Percentiles rank a stretch among this genome's conserved stretches.
phyloP scores from a whole-genome alignment of 2,797 vertebrate species.

The Oophaga sylvatica region DNA sequence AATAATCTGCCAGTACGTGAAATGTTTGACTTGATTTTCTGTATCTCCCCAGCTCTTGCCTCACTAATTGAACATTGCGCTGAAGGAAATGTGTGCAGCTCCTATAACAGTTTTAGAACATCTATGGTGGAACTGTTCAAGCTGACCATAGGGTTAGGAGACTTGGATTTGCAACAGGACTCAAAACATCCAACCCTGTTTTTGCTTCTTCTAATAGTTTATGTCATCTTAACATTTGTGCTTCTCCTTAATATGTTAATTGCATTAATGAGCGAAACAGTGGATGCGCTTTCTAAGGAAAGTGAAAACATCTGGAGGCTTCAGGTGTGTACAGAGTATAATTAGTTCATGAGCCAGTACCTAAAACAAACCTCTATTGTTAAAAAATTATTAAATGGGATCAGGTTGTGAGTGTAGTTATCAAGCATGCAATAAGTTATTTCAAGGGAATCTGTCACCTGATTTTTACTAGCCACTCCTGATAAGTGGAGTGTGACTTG shows the following conservation, averaged over 20 bases:
- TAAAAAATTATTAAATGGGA: background rate
- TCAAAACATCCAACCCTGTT: slow-evolving; percentile 79
- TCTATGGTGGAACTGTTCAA: slow-evolving; percentile 78
- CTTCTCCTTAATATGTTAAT: slow-evolving; percentile 83
- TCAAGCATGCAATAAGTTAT: background rate
- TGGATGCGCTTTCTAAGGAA: slow-evolving; percentile 80
- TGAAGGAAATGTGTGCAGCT: slow-evolving; percentile 63
- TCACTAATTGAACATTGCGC: slow-evolving; percentile 73
- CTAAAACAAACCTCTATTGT: background rate
- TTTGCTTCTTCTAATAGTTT: slow-evolving; percentile 78
- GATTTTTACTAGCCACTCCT: too few relatives aligned
- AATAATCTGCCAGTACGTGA: background rate
- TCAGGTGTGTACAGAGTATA: slow-evolving; percentile 71
- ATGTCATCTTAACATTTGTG: slow-evolving; percentile 78
- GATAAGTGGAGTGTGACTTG: too few relatives aligned
- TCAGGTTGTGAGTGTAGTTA: background rate
- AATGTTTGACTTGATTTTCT: background rate
- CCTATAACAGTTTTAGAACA: slow-evolving; percentile 73
- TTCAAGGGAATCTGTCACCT: too few relatives aligned
- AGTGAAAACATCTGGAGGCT: slow-evolving; percentile 81
- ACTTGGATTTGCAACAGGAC: slow-evolving; percentile 78
- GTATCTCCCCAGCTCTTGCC: slow-evolving; percentile 72
- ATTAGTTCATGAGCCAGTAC: too few relatives aligned
- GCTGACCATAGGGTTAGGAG: slow-evolving; percentile 79
- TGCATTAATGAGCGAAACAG: slow-evolving; percentile 79